phyloP scores from a whole-genome alignment of 2,797 vertebrate genomes.

The Antennarius maculatus region DNA sequence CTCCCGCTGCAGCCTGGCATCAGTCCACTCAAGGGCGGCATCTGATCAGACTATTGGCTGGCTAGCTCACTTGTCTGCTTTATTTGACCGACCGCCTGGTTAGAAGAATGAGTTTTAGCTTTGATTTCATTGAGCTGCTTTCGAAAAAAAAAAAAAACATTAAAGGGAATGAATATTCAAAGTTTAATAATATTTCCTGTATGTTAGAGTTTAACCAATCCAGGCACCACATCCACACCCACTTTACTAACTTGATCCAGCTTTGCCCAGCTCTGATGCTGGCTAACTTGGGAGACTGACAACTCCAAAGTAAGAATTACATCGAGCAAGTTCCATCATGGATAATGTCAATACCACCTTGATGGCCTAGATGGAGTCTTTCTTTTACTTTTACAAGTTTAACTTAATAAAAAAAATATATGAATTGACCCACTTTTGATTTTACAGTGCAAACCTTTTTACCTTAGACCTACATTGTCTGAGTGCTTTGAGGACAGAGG shows the following conservation, averaged over 20 bases:
- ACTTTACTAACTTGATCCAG: conserved; percentile 30
- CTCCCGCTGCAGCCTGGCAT: conserved; percentile 66
- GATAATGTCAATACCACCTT: conserved; percentile 63
- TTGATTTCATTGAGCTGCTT: background rate
- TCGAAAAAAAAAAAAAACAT: conserved; percentile 3
- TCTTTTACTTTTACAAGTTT: conserved; percentile 23
- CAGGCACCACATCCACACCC: conserved; percentile 13
- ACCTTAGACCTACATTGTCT: conserved; percentile 25
- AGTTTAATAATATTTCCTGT: conserved; percentile 45
- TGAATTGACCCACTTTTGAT: background rate
- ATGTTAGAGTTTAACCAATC: conserved; percentile 26
- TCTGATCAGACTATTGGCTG: conserved; percentile 58
- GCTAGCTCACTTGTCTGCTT: conserved; percentile 31
- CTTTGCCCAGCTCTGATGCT: conserved; percentile 38
- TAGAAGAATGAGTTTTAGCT: conserved; percentile 26
- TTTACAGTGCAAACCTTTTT: conserved; percentile 7
- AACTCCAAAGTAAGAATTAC: conserved; percentile 55
- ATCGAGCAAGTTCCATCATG: conserved; percentile 56
- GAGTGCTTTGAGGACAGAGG: conserved; percentile 17
- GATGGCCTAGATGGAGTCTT: conserved; percentile 36
- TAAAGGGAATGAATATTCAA: conserved; percentile 37
- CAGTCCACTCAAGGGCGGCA: conserved; percentile 57
- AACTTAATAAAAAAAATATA: conserved; percentile 18
- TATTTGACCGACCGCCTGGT: conserved; percentile 38
- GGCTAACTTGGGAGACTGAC: conserved; percentile 54